Evolutionary conservation across 2,888 invertebrate genomes (phyloP), one percentile per base, ranked within the genome.

Genomic region (Sussaba pulchella): DNA sequence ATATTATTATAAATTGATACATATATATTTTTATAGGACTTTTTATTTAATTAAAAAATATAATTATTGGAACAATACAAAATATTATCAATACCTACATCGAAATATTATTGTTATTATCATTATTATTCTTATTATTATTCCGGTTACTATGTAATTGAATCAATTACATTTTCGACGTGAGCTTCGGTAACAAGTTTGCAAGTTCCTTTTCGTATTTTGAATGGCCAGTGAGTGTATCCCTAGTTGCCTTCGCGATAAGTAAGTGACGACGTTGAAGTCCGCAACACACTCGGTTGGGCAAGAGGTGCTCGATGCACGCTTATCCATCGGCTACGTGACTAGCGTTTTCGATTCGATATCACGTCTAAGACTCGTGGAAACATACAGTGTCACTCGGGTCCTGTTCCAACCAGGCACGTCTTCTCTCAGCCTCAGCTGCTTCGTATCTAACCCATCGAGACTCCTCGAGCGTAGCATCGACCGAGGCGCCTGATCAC

Each of bases 391-490:
- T 69, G 64, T 66, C 24, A 39, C 64, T 70, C 66, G 78, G 66
- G 74, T 78, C 82, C 85, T 86, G 83, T 84, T 86, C 81, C 79
- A 74, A 74, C 80, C 81, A 80, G 41, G 63, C 76, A 66, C 69
- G 64, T 72, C 70, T 78, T 74, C n/a, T n/a, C 63, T 63, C 67
- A 66, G 72, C 79, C 79, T 84, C 78, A 61, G 21, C 36, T 59
- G 59, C 36, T 61, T 61, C 21, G 61, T 41, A 10, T 41, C 41
- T n/a, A 39, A 39, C 61, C 81, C 50, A 76, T 63, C 80, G 24
- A 26, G 24, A 45, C 19, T 82, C 71, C 5, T 10, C 41, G 19
- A 12, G 19, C n/a, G 61, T 4, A 4, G 19, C 78, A 79, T 77
- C 19, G 31, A 61, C 31, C 36, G 74, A 50, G n/a, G 81, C 88